Evolutionary conservation across 2,888 invertebrate genomes (phyloP), one percentile per base, ranked within the genome.

Genomic region (Bugulina stolonifera): DNA sequence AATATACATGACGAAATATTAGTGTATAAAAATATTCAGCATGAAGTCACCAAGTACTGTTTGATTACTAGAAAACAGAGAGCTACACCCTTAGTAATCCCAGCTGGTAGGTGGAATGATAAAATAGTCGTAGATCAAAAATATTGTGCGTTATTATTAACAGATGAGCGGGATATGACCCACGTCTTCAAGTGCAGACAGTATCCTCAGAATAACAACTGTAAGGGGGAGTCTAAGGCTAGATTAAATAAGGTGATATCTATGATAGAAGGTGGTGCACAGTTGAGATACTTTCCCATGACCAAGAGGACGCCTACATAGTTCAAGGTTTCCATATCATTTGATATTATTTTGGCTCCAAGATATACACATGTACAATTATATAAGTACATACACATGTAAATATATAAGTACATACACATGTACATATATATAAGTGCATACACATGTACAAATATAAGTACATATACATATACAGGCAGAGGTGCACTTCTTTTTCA

Each of bases 121-220:
- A n/a, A 27, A 34, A 25, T 64, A 25, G 10, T 64, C 2, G 64
- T 64, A 32, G 64, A 64, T n/a, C 5, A n/a, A 5, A 64, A 3
- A 32, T 64, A 29, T 64, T 64, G 64, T 34, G 64, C 27, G 32
- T n/a, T 64, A 10, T 27, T 64, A 18, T n/a, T 64, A 5, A 14
- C 32, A 25, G 64, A 64, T 64, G 64, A 64, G 64, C 27, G 64
- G 32, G 64, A 64, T 34, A 25, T 64, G 64, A 64, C 64, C n/a
- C 64, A 64, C n/a, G 64, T 64, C 2, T 64, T 64, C n/a, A 64
- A 64, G 32, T 64, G 64, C 32, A 27, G 10, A 5, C 64, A 64
- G 64, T 27, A 64, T 32, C 64, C 64, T 32, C 10, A 32, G 64
- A 27, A 64, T 27, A 64, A 27, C 25, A n/a, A 64, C n/a, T 64